phyloP scores from a whole-genome alignment of 2,888 invertebrate genomes.

The Chromoteleia sp. region DNA sequence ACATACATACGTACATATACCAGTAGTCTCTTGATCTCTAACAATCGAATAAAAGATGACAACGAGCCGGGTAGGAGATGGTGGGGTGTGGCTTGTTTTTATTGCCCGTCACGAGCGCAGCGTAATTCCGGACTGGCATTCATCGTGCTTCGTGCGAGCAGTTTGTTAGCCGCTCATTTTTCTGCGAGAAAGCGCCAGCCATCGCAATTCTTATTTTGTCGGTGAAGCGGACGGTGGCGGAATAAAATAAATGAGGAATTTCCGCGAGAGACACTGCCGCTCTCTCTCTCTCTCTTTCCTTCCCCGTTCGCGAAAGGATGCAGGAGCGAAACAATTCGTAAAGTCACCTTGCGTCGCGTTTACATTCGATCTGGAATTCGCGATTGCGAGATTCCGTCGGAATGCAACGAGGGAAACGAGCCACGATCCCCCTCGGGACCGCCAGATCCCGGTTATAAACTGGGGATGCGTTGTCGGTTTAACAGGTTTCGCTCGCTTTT shows the following conservation, averaged over 20 bases:
- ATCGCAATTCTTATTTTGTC: conserved; percentile 69
- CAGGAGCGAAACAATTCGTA: conserved; percentile 68
- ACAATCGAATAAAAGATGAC: conserved; percentile 58
- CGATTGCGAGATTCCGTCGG: conserved; percentile 80
- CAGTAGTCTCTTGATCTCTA: conserved; percentile 8
- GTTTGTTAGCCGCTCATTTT: conserved; percentile 75
- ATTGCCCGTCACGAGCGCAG: conserved; percentile 68
- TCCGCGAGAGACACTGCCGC: conserved; percentile 71
- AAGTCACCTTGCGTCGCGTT: conserved; percentile 69
- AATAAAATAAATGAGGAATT: conserved; percentile 77
- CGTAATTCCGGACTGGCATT: conserved; percentile 73
- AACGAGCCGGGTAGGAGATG: conserved; percentile 19
- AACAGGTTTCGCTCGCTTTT: conserved; percentile 50
- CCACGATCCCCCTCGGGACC: conserved; percentile 34
- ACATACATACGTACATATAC: background rate
- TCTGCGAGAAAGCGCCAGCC: conserved; percentile 66
- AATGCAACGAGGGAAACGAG: conserved; percentile 54
- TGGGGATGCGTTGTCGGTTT: conserved; percentile 57
- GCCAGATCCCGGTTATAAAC: conserved; percentile 57
- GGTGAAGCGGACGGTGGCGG: conserved; percentile 56
- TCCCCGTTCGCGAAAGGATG: conserved; percentile 57
- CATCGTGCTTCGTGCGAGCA: conserved; percentile 73
- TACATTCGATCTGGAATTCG: conserved; percentile 80
- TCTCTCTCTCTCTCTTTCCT: conserved; percentile 61
- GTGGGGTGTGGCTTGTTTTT: conserved; percentile 45